These are phyloP conservation scores for Austrofundulus limnaeus DNA, from an alignment of 2,113 vertebrate species.

Conservation along the genomic window DNA sequence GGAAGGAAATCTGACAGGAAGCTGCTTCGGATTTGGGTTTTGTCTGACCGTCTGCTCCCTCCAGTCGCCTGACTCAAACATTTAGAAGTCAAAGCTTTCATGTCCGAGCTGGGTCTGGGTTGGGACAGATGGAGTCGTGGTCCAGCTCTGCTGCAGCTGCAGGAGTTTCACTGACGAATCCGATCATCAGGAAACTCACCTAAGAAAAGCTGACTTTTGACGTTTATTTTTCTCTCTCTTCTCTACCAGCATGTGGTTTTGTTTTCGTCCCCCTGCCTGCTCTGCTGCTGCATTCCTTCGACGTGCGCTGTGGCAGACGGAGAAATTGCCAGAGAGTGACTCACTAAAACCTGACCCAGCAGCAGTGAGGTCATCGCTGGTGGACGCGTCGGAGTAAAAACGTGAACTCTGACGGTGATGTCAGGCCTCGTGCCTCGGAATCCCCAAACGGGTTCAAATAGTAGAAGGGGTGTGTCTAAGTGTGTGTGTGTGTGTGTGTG, in stretches of 20 bases:
- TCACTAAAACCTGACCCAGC: slow-evolving; percentile 71
- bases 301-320: slow-evolving; percentile 61
- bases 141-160: neutral
- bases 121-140: neutral
- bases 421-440: slow-evolving; percentile 66
- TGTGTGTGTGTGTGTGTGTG: neutral
- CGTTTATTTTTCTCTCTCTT: slow-evolving; percentile 22
- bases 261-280: slow-evolving; percentile 59
- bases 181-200: slow-evolving; percentile 46
- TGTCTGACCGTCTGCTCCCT: slow-evolving; percentile 59
- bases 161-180: slow-evolving; percentile 4
- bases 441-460: slow-evolving; percentile 41
- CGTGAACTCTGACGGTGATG: slow-evolving; percentile 57
- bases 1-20: slow-evolving; percentile 57
- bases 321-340: slow-evolving; percentile 68
- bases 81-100: neutral
- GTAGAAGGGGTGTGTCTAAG: neutral
- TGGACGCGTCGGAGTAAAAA: slow-evolving; percentile 61
- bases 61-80: neutral
- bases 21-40: slow-evolving; percentile 54
- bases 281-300: slow-evolving; percentile 67
- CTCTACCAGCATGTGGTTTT: slow-evolving; percentile 69
- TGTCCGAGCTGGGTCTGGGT: neutral
- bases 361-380: slow-evolving; percentile 66
- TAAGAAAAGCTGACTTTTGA: too few species aligned